These are phyloP conservation scores for Fistularia commersonii DNA, from an alignment of 2,797 vertebrate species.

Conservation along the genomic window DNA sequence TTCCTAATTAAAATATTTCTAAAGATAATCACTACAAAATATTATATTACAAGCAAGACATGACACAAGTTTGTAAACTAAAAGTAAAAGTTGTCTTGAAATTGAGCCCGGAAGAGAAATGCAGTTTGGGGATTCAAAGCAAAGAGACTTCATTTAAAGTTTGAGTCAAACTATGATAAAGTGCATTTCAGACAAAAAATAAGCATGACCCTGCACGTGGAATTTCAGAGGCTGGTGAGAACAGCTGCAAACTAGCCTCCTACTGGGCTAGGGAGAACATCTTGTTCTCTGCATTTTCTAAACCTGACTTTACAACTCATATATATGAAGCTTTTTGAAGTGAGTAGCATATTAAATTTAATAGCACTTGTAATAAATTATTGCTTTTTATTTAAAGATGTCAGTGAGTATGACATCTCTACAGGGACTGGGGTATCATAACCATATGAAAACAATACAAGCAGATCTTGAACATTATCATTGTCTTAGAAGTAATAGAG, in stretches of 20 bases:
- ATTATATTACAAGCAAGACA: too few relatives aligned
- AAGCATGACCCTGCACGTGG: conserved; percentile 20
- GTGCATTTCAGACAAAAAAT: conserved; percentile 22
- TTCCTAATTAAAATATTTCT: too few relatives aligned
- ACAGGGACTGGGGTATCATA: neutral
- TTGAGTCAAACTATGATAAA: neutral
- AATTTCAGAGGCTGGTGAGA: conserved; percentile 17
- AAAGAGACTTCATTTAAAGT: neutral
- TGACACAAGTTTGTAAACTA: neutral
- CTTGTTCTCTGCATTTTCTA: conserved; percentile 6
- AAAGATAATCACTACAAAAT: too few relatives aligned
- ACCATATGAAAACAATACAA: conserved; percentile 7
- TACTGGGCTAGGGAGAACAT: conserved; percentile 20
- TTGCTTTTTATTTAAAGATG: conserved; percentile 15
- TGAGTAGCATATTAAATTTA: conserved; percentile 16
- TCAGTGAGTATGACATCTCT: conserved; percentile 8
- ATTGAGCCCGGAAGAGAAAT: conserved; percentile 1
- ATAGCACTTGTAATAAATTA: conserved; percentile 1
- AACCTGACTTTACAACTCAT: conserved; percentile 21
- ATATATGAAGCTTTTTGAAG: conserved; percentile 15
- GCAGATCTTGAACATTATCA: too few relatives aligned
- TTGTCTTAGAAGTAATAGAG: conserved; percentile 6
- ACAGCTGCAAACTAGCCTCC: conserved; percentile 19
- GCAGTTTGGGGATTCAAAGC: conserved; percentile 1
- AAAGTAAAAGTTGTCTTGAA: neutral